Evolutionary conservation across 2,888 invertebrate species (phyloP), one percentile per base, ranked within the genome.

Genomic region (Mylabris sibirica): DNA sequence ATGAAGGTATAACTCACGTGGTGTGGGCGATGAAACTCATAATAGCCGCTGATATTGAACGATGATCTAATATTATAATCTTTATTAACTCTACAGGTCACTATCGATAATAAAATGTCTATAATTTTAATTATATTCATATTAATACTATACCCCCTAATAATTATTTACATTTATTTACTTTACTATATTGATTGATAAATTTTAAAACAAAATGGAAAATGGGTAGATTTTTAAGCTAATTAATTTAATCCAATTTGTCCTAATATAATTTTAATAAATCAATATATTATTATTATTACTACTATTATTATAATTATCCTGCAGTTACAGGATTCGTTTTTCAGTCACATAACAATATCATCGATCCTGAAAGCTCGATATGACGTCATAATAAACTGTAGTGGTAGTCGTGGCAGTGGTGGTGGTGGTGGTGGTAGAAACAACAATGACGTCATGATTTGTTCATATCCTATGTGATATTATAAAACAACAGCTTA

Each of bases 301-400:
- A 30, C 8, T 30, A 30, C 6, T 30, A 20, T 17, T 20, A 17
- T 2, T 49, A n/a, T n/a, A n/a, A 11, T 0, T 12, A 17, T 53
- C 22, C 53, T 53, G 53, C 53, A 22, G 22, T 22, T 2, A 22
- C 53, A 53, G 53, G 53, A 53, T 53, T 53, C 53, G 22, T 53
- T 22, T 22, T 11, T 6, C 22, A 53, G 11, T 53, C 17, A 11
- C 22, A 1, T 20, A 17, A 17, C 49, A 22, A 20, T 20, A 49
- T 9, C 53, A 71, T 71, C 70, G 70, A 71, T 71, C 65, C 70
- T 53, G 53, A 53, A 53, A 53, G 53, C 70, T 65, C 70, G 60
- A 57, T 41, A 66, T 68, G 70, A 71, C 70, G 70, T 71, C 70
- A 35, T 34, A 22, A 22, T 11, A 17, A 26, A 38, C 14, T 14